Base-by-base conservation (phyloP, 2,888 invertebrate genomes). In the Eurois occulta region DNA sequence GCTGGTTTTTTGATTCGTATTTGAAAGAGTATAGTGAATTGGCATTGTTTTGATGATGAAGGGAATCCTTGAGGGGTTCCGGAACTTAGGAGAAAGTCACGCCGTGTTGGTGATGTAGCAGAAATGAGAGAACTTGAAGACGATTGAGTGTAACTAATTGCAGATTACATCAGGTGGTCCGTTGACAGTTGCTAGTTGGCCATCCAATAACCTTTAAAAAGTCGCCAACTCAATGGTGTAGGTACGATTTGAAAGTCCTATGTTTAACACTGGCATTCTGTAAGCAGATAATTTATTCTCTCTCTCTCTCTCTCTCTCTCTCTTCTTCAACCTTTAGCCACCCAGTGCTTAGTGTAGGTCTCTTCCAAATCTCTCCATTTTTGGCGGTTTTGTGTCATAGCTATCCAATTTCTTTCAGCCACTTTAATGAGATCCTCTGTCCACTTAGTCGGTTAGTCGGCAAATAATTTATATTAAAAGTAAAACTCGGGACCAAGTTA, bases 1-100 rank as follows among this genome's bases (percentile, higher is more conserved):
- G 95, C 77, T 69, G 67, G 3, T 85, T 88, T 35, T 92, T 90
- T 75, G 76, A 86, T 5, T 85, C 75, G 1, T 91, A 89, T 80
- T 82, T 92, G 16, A 91, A 88, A 24, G 80, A 75, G 7, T 80
- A 80, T 35, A 75, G 80, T 48, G 81, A 75, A 16, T 0, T 75
- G 10, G 68, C 68, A 3, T 35, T 80, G 41, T 75, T 64, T 35
- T 80, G 75, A 80, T 74, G 48, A 48, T 35, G 58, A 5, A 58
- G 1, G 55, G 62, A 55, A 67, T 58, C 43, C 52, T n/a, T 32
- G n/a, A 73, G 21, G 28, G 79, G 10, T 66, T 78, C 65, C 18
- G 5, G 4, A 43, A 28, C 2, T 35, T 18, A 65, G n/a, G n/a
- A 70, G 16, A 28, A 28, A 32, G 18, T 78, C 21, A 18, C 24